These are phyloP conservation scores for Tokudaia muenninki DNA, from an alignment of 2,797 vertebrate species.

Conservation along the genomic window DNA sequence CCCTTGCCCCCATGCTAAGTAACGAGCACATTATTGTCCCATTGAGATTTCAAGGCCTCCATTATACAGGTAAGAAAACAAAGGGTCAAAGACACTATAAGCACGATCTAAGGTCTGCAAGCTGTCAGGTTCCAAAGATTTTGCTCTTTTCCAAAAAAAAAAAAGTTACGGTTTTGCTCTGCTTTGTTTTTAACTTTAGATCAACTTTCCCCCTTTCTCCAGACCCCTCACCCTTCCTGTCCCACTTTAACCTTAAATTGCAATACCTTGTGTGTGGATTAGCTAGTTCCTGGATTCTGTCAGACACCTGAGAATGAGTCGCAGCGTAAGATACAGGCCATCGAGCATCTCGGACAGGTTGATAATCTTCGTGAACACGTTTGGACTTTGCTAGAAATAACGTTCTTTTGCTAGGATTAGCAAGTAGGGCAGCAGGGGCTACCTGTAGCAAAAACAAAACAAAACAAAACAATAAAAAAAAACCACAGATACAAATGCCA, in stretches of 20 bases:
- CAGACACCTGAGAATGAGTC: conserved; percentile 27
- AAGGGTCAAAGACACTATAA: neutral
- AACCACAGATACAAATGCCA: neutral
- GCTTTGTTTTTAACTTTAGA: neutral
- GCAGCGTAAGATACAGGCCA: conserved; percentile 85
- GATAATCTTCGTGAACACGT: conserved; percentile 81
- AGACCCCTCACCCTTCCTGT: conserved; percentile 27
- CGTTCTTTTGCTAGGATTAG: conserved; percentile 82
- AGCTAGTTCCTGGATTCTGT: conserved; percentile 79
- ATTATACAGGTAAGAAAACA: neutral
- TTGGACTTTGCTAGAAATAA: conserved; percentile 87
- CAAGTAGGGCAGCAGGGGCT: conserved; percentile 82
- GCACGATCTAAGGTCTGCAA: neutral
- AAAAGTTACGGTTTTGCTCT: too few species aligned
- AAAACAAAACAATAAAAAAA: neutral
- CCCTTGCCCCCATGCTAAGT: neutral
- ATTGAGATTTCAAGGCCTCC: neutral
- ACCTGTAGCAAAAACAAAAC: conserved; percentile 82
- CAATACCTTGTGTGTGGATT: conserved; percentile 73
- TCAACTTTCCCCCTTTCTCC: neutral
- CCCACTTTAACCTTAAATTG: conserved; percentile 49
- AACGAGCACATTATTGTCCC: neutral
- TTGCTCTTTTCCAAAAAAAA: neutral
- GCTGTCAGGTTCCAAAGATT: conserved; percentile 22
- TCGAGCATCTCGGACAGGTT: conserved; percentile 78